Evolutionary conservation across 2,888 invertebrate species (phyloP), one percentile per base, ranked within the genome.

Genomic region (Argyra leucocephala): DNA sequence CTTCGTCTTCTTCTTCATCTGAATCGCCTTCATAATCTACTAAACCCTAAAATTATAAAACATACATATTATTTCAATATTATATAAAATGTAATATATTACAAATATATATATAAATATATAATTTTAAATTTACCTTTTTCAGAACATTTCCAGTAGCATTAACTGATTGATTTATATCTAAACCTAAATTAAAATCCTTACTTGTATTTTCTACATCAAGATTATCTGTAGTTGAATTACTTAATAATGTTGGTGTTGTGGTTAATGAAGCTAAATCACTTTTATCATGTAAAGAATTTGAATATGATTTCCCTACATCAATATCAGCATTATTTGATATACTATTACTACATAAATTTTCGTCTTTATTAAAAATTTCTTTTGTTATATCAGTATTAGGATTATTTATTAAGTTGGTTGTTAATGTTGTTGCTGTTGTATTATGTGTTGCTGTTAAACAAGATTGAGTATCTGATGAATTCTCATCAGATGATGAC

Each of bases 1-100:
- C 78, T 37, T 88, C 88, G 69, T 92, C 91, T 67, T 93, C 93
- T 67, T 94, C 94, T 75, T 96, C 96, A 75, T 97, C 96, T 0
- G 96, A 96, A 81, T 97, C 96, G 66, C 93, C 96, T 78, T 97
- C 96, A 76, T 97, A 97, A 81, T 97, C 97, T 69, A 97, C 97
- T 75, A 97, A 84, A 72, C 94, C 93, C 92, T 92, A 78, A 1
- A 62, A 68, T 48, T 15, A 48, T 31, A 31, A 31, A n/a, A n/a
- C n/a, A n/a, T n/a, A n/a, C n/a, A n/a, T n/a, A n/a, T n/a, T n/a
- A n/a, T n/a, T n/a, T n/a, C n/a, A n/a, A n/a, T 26, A 26, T 26
- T 26, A 26, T 4, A 26, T 26, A 31, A 4, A 31, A 10, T 31
- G 31, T 31, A 6, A 31, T 31, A 10, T 31, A 31, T 26, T 26